phyloP scores from a whole-genome alignment of 1,140 invertebrate species.

The Magallana ariakensis region DNA sequence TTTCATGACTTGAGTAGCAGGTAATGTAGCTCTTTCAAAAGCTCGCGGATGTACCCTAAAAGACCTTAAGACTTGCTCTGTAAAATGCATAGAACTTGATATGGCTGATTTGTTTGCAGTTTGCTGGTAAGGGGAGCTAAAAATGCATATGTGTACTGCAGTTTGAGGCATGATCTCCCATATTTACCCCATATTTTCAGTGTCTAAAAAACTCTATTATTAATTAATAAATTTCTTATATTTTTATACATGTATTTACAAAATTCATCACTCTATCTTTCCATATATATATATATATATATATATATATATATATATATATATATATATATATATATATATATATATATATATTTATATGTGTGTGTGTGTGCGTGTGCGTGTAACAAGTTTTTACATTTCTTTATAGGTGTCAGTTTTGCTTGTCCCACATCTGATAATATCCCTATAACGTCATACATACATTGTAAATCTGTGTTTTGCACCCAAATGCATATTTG shows the following conservation, averaged over 20 bases:
- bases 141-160: background rate
- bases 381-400: background rate
- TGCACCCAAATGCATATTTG: background rate
- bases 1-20: background rate
- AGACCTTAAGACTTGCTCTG: background rate
- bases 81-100: background rate
- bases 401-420: background rate
- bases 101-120: background rate
- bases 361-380: too few species aligned
- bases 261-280: background rate
- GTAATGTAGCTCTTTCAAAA: background rate
- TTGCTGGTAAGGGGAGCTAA: background rate
- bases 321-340: background rate
- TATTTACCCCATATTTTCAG: background rate
- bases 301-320: background rate
- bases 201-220: background rate
- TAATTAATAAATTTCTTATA: background rate
- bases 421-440: background rate
- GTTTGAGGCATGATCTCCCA: background rate
- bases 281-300: background rate
- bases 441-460: background rate
- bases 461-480: constrained; percentile 5
- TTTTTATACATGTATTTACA: background rate
- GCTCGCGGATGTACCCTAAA: background rate
- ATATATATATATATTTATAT: background rate